Evolutionary conservation across 2,888 invertebrate genomes (phyloP), one percentile per base, ranked within the genome.

Genomic region (Pollenia amentaria): DNA sequence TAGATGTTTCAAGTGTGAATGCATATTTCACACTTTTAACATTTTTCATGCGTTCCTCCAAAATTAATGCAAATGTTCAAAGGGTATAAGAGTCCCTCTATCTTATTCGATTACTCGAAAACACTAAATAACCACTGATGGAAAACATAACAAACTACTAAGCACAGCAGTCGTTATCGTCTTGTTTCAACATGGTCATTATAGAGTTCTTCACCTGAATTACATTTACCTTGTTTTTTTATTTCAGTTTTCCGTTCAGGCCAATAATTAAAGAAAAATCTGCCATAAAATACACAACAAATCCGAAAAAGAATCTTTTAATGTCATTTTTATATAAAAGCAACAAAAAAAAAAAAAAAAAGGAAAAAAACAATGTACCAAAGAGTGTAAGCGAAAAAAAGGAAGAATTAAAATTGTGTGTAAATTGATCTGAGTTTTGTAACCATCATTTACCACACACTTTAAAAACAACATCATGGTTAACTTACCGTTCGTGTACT

Each of bases 391-490:
- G 40, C 16, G 0, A 16, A n/a, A 40, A 46, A 46, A 67, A 60
- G 38, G 65, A 81, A 67, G 72, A 72, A 42, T 62, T 77, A 67
- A 85, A 81, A 85, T 72, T 72, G 72, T 85, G 81, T 85, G 85
- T 85, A 85, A 81, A 85, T 85, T 85, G 85, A 85, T 81, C 77
- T 40, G 72, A 51, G 72, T 81, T 81, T 77, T 67, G 75, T 75
- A 78, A 72, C 70, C 64, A 78, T 65, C 77, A 72, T 70, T 77
- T 84, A 51, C 72, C 77, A 75, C 70, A 83, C 67, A 81, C 75
- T 81, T 57, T 67, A 67, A 51, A 55, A 12, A 21, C 57, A 48
- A 72, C 55, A 67, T 29, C 73, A 73, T 65, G 21, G 53, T 44
- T 29, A 0, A 29, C 29, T 29, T 29, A 29, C 29, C 6, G 21